Conservation (phyloP, 2,888 invertebrate genomes). For the Eustalomyia histrio region DNA sequence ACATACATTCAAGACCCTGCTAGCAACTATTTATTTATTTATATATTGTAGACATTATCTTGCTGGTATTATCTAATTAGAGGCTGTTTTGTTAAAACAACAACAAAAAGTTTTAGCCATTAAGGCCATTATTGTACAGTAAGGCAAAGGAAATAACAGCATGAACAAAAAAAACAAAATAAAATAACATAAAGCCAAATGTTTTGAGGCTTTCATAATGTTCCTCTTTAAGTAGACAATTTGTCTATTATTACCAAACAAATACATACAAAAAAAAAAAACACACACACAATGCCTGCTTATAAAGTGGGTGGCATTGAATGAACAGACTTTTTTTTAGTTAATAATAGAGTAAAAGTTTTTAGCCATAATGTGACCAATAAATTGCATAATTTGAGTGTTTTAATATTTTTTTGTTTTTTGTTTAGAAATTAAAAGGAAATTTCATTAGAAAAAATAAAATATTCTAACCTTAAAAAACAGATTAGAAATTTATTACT, state of each 20-base stretch:
- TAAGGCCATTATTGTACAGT: constrained; percentile 55
- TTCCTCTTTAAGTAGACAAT: constrained; percentile 49
- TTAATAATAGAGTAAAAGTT: constrained; percentile 52
- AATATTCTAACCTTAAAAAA: background rate
- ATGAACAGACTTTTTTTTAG: constrained; percentile 15
- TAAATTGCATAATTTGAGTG: constrained; percentile 59
- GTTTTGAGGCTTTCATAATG: constrained; percentile 43
- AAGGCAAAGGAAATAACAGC: background rate
- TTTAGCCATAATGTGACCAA: constrained; percentile 58
- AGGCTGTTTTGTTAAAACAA: constrained; percentile 50
- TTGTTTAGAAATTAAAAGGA: constrained; percentile 42
- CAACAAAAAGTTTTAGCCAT: constrained; percentile 56
- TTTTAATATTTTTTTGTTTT: constrained; percentile 12
- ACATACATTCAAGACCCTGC: background rate
- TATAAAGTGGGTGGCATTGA: constrained; percentile 14
- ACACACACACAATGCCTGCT: constrained; percentile 3
- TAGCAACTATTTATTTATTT: background rate
- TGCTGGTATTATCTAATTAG: constrained; percentile 60
- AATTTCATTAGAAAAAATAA: constrained; percentile 3
- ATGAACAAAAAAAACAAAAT: constrained; percentile 5
- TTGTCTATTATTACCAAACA: constrained; percentile 46
- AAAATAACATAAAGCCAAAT: constrained; percentile 44
- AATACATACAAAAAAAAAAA: constrained; percentile 10
- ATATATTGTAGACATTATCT: constrained; percentile 42
- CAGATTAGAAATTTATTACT: background rate